Conservation (phyloP, 2,888 invertebrate species). For the Callimorpha dominula region DNA sequence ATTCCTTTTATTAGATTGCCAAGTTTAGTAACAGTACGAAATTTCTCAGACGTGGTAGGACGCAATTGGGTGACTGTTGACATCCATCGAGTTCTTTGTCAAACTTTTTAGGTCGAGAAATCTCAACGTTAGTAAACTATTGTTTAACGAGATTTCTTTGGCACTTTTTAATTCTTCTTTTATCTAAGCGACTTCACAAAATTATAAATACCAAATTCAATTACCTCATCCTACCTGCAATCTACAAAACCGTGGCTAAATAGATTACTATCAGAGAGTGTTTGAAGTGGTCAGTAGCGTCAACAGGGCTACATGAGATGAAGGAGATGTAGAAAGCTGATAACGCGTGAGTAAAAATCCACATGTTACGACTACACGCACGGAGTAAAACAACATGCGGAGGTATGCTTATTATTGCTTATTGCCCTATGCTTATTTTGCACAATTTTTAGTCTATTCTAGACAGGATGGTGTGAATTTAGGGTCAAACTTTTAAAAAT, state of each 20-base stretch:
- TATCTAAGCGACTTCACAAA: background rate
- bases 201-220: background rate
- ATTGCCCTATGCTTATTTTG: too few species aligned
- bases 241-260: background rate
- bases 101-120: background rate
- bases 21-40: constrained; percentile 32
- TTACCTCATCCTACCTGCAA: background rate
- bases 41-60: background rate
- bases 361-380: background rate
- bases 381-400: background rate
- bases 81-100: background rate
- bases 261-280: background rate
- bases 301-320: background rate
- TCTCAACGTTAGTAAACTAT: background rate
- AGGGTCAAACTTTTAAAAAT: too few species aligned
- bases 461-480: too few species aligned
- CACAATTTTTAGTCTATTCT: background rate
- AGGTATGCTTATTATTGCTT: background rate
- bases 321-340: background rate
- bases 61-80: background rate
- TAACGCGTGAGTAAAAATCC: background rate
- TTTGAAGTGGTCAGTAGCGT: background rate
- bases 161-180: background rate
- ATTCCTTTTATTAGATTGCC: constrained; percentile 44
- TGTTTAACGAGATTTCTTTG: background rate